Evolutionary conservation across 2,797 vertebrate genomes (phyloP), one percentile per base, ranked within the genome.

Genomic region (Bradypodion ventrale): DNA sequence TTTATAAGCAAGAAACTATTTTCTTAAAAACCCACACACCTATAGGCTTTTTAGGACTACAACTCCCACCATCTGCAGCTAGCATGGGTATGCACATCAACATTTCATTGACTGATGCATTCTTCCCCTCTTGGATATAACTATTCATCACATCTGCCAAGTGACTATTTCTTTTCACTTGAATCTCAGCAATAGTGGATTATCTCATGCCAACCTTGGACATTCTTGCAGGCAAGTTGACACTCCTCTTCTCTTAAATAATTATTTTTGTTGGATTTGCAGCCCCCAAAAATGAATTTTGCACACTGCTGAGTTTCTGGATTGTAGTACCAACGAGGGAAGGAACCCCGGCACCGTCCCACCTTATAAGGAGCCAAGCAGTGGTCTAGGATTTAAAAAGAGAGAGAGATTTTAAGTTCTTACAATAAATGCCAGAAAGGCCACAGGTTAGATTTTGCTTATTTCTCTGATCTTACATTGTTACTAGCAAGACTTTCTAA

Each of bases 301-400:
- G 98, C 96, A 77, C 98, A 99, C 52, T 94, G 87, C 88, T 96
- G 93, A 0, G 96, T 95, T 9, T 79, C 94, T 0, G 95, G 96
- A 19, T 98, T 97, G 83, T 98, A 99, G 90, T 97, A 97, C 98
- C 97, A 99, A 80, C 98, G 98, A 2, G 95, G 96, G 87, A 98
- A 99, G 62, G 97, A 89, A 0, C 97, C 97, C 0, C 98, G 97
- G 79, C 99, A 99, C 8, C 97, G 97, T 2, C 98, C 98, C 1
- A 96, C 59, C 90, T 99, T 99, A 91, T 84, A 96, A 1, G 97
- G 96, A 76, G 92, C 94, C 86, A 98, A 96, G 87, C 99, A 99
- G 85, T 98, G 96, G 78, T 99, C 98, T 99, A 90, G 9, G 9
- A 78, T 37, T 63, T 32, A 35, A 52, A 44, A 27, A 46, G 46